Percentiles rank a stretch among this genome's conserved stretches.
phyloP scores from a whole-genome alignment of 2,113 vertebrate genomes.

The Dipodomys merriami region DNA sequence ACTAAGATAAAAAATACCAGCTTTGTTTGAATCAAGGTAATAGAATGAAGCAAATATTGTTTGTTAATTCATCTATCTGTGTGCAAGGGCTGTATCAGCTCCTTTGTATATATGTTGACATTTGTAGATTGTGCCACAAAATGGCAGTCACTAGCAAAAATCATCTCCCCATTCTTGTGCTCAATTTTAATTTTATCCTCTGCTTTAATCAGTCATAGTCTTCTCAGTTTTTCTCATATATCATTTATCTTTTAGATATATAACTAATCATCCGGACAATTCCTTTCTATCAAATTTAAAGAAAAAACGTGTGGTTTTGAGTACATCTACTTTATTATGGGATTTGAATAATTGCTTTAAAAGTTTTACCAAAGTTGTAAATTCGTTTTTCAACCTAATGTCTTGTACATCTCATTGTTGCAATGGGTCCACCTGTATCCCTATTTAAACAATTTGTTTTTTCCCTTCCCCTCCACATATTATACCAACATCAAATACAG shows the following conservation, averaged over 20 bases:
- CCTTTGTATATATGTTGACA: not conserved
- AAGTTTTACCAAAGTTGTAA: not conserved
- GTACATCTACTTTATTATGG: not conserved
- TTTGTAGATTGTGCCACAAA: not conserved
- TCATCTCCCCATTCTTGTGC: not conserved
- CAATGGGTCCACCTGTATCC: no score
- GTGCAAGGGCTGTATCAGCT: not conserved
- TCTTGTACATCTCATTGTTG: no score
- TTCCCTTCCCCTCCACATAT: no score
- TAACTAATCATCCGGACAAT: not conserved
- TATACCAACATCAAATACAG: no score
- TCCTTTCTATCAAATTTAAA: not conserved
- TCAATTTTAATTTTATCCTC: not conserved
- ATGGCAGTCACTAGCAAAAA: not conserved
- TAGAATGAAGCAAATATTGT: not conserved
- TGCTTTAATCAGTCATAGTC: not conserved
- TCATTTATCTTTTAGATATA: not conserved
- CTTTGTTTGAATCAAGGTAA: conserved; percentile 20
- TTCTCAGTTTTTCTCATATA: not conserved
- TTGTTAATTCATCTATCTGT: not conserved
- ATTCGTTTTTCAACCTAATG: no score
- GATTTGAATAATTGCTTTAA: not conserved
- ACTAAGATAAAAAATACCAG: not conserved
- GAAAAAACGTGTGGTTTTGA: conserved; percentile 23
- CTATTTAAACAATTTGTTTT: no score